A percentile compares a stretch with the other conserved stretches of the same genome.
phyloP scores from a whole-genome alignment of 2,113 vertebrate genomes.

The Anolis sagrei region DNA sequence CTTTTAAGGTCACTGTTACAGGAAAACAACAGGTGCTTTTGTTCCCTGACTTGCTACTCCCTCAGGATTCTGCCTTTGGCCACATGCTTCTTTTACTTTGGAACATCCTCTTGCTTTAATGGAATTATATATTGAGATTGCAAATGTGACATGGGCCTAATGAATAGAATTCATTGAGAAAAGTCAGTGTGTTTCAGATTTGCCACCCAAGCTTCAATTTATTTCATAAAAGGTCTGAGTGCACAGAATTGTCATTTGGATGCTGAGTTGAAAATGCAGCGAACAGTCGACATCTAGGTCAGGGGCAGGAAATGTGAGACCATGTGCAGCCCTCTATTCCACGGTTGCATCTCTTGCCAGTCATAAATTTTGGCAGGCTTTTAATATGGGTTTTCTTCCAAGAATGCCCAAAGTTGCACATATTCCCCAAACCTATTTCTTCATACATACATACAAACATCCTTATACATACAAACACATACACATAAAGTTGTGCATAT shows the following conservation, averaged over 20 bases:
- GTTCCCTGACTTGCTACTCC: conserved; percentile 24
- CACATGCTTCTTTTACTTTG: conserved; percentile 52
- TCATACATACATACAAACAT: too few species aligned
- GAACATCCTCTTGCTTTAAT: neutral
- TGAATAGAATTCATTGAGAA: conserved; percentile 10
- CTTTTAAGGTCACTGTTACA: conserved; percentile 66
- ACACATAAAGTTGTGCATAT: too few species aligned
- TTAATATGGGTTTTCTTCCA: too few species aligned
- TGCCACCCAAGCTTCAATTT: neutral
- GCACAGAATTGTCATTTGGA: accelerated
- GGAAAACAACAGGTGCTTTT: conserved; percentile 81
- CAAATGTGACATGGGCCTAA: neutral
- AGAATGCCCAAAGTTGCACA: too few species aligned
- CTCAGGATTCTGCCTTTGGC: neutral
- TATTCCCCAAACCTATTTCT: too few species aligned
- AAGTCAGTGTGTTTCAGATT: accelerated
- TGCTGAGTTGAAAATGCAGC: too few species aligned
- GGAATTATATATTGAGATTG: neutral
- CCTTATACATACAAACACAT: too few species aligned
- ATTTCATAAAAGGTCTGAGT: accelerated
- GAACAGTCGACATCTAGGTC: too few species aligned
- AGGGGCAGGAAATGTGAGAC: neutral
- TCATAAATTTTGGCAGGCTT: too few species aligned
- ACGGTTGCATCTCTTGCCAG: too few species aligned
- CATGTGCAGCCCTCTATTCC: too few species aligned